These are phyloP conservation scores for Tanypteryx hageni DNA, from an alignment of 2,888 invertebrate species.

Conservation along the genomic window DNA sequence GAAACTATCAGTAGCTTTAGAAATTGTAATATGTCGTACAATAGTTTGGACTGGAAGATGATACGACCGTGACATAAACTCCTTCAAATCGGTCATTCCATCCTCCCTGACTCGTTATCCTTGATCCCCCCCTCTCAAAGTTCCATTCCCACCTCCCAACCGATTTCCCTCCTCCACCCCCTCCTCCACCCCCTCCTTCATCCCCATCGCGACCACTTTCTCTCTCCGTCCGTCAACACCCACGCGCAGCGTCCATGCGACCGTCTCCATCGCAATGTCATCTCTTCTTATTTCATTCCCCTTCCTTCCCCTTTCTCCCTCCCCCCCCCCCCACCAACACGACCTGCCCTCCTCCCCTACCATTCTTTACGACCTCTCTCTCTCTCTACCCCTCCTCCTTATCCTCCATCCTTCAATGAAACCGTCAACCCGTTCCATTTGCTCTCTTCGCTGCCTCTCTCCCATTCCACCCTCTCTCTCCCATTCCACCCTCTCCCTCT, in stretches of 20 bases:
- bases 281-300: background rate
- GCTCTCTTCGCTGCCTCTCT: conserved; percentile 37
- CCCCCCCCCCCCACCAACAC: background rate
- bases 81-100: background rate
- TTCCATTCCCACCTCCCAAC: background rate
- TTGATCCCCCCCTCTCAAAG: background rate
- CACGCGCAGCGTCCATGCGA: background rate
- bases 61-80: background rate
- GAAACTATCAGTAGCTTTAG: too few species aligned
- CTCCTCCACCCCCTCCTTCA: background rate
- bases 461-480: background rate
- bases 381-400: background rate
- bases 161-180: background rate
- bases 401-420: conserved; percentile 44
- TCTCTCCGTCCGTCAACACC: background rate
- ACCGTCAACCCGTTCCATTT: conserved; percentile 56
- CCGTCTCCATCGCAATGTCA: background rate
- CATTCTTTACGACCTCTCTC: background rate
- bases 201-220: background rate
- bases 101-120: background rate
- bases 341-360: background rate
- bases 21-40: too few species aligned
- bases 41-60: too few species aligned
- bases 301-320: background rate
- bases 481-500: background rate